Evolutionary conservation across 2,888 invertebrate genomes (phyloP), one percentile per base, ranked within the genome.

Genomic region (Drosophila eohydei): DNA sequence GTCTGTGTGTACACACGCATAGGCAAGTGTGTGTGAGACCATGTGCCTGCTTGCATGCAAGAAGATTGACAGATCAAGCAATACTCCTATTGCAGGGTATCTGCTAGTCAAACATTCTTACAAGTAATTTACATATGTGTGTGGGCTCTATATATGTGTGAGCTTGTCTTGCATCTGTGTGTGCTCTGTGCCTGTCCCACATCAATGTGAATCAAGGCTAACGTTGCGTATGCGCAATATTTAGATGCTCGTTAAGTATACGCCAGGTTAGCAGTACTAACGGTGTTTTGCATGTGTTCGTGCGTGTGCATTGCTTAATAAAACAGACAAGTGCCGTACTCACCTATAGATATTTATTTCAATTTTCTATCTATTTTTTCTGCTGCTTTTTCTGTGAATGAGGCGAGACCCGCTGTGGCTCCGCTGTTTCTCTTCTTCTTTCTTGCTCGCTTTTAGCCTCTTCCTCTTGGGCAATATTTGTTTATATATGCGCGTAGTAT

Each of bases 381-480:
- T 56, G 8, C 9, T 1, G 26, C 26, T 44, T 4, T 44, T 52
- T 43, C 11, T 52, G n/a, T 32, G 50, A 59, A 58, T 41, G 62
- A 44, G 36, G 2, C 58, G 21, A 21, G 21, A 43, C 44, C n/a
- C 8, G 34, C 5, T 9, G 32, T 12, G 12, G 28, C 28, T n/a
- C 40, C 38, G 30, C 32, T 14, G 14, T 4, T n/a, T n/a, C 46
- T 2, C 48, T 48, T 21, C 16, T 30, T 12, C 21, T 32, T 1
- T 48, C 5, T 5, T 11, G n/a, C n/a, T 40, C 6, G 14, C 1
- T 28, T 8, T 32, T 9, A 4, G 6, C 26, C 21, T 43, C 50
- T 44, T 30, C 30, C 26, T 55, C 14, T 44, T 44, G 44, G 52
- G 48, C 56, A 64, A 78, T 68, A 63, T 74, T 71, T 78, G 67